These are phyloP conservation scores for Synergus umbraculus DNA, from an alignment of 2,888 invertebrate species.

Conservation along the genomic window DNA sequence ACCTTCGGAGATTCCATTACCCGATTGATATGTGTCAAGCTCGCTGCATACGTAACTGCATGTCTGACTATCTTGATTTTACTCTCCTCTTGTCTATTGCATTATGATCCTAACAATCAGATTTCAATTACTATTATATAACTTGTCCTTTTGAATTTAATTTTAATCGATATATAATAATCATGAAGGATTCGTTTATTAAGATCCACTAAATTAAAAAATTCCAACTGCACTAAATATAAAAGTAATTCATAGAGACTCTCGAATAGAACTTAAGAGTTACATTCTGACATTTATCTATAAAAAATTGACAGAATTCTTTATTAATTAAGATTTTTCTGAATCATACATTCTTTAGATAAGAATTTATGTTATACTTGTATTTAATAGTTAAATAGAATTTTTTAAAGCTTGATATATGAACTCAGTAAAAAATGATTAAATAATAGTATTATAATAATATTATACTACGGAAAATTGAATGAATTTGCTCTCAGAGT, in stretches of 20 bases:
- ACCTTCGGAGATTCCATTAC: constrained; percentile 64
- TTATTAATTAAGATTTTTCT: too few species aligned
- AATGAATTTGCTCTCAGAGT: background rate
- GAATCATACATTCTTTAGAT: too few species aligned
- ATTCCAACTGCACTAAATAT: background rate
- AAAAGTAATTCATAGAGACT: background rate
- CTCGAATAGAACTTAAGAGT: too few species aligned
- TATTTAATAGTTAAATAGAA: too few species aligned
- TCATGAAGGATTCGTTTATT: background rate
- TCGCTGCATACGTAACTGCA: constrained; percentile 64
- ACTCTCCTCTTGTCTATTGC: background rate
- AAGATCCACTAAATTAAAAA: background rate
- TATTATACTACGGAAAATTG: background rate
- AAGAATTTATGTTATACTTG: too few species aligned
- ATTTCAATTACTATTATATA: background rate
- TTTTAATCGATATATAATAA: background rate
- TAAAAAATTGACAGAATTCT: too few species aligned
- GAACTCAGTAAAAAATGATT: too few species aligned
- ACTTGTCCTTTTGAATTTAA: background rate
- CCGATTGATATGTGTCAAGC: constrained; percentile 72
- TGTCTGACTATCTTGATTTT: constrained; percentile 52
- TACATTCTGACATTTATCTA: too few species aligned
- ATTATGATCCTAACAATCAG: background rate
- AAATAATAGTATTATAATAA: too few species aligned
- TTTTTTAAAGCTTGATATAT: too few species aligned